These are phyloP conservation scores for Drosophila orena DNA, from an alignment of 1,140 invertebrate species.

Conservation along the genomic window DNA sequence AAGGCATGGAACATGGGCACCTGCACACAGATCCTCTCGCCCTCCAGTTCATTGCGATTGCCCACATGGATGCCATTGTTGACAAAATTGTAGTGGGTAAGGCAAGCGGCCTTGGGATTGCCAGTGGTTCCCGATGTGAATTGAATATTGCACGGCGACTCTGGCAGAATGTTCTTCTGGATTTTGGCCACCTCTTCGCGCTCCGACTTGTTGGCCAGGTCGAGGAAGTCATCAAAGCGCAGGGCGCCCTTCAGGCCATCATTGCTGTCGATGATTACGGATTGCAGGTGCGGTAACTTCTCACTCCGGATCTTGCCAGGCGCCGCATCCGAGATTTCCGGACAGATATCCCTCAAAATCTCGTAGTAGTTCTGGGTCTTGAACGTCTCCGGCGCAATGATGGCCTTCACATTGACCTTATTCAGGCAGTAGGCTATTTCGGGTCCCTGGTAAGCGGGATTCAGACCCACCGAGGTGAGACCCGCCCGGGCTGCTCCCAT, in stretches of 20 bases:
- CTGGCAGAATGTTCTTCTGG: conserved; percentile 85
- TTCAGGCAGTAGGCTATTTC: conserved; percentile 93
- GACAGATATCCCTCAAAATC: conserved; percentile 87
- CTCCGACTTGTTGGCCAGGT: conserved; percentile 72
- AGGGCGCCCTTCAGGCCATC: conserved; percentile 87
- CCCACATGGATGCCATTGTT: conserved; percentile 93
- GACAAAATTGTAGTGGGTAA: conserved; percentile 93
- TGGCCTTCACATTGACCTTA: conserved; percentile 90
- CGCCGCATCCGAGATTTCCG: conserved; percentile 83
- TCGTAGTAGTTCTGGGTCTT: conserved; percentile 91
- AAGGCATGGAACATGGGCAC: conserved; percentile 97
- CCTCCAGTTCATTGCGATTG: conserved; percentile 84
- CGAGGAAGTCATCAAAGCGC: conserved; percentile 87
- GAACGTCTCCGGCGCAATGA: conserved; percentile 89
- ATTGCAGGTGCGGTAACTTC: conserved; percentile 85
- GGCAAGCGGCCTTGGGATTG: conserved; percentile 93
- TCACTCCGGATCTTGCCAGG: conserved; percentile 70
- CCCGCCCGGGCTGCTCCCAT: conserved; percentile 93
- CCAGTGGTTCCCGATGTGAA: conserved; percentile 93
- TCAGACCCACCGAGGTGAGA: conserved; percentile 92
- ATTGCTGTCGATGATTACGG: conserved; percentile 86
- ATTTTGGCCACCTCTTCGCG: conserved; percentile 47
- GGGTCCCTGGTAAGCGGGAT: conserved; percentile 91
- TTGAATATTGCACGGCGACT: conserved; percentile 91
- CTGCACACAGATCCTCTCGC: conserved; percentile 88